Evolutionary conservation across 1,140 invertebrate species (phyloP).

Genomic region (Diorhabda carinulata): DNA sequence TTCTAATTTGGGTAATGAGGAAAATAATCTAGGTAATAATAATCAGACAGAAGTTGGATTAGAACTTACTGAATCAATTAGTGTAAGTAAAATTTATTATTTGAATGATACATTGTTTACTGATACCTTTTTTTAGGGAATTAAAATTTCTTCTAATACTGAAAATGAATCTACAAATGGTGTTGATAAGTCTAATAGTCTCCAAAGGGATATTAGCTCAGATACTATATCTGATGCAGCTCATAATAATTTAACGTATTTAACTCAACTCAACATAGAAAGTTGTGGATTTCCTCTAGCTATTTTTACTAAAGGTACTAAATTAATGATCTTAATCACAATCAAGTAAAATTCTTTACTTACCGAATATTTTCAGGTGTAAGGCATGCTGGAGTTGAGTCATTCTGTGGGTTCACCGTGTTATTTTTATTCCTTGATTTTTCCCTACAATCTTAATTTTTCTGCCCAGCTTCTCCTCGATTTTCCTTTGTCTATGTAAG

Average conservation of each 20-base stretch:
- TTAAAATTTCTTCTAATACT: background rate
- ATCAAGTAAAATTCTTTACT: too few species aligned
- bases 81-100: background rate
- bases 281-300: constrained; percentile 84
- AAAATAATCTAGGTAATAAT: constrained; percentile 10
- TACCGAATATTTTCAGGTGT: too few species aligned
- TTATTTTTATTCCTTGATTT: too few species aligned
- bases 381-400: too few species aligned
- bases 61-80: constrained; percentile 23
- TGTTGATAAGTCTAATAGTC: constrained; percentile 48
- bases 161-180: constrained; percentile 29
- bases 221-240: constrained; percentile 57
- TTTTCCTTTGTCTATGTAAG: too few species aligned
- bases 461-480: too few species aligned
- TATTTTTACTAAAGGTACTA: constrained; percentile 76
- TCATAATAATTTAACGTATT: constrained; percentile 51
- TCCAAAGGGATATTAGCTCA: constrained; percentile 59
- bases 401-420: too few species aligned
- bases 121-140: background rate
- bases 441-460: too few species aligned
- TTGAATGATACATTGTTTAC: background rate
- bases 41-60: constrained; percentile 25
- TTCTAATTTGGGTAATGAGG: background rate
- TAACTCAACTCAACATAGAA: constrained; percentile 62
- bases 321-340: too few species aligned